Evolutionary conservation across 2,113 vertebrate species (phyloP), one percentile per base, ranked within the genome.

Genomic region (Alces alces): DNA sequence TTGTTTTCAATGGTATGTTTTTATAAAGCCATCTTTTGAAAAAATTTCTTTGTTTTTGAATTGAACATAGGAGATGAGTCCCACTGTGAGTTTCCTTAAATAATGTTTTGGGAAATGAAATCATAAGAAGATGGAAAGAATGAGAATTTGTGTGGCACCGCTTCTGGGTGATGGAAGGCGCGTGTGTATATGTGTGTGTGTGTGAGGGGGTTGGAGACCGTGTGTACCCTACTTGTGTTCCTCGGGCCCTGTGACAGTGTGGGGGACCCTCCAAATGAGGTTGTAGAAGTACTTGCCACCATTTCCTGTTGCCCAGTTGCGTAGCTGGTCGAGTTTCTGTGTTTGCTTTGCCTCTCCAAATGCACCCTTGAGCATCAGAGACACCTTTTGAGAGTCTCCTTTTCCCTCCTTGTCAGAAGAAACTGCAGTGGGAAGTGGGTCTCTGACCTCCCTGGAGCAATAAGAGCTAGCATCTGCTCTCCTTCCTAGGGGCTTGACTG

Each of bases 401-500:
- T 87, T 83, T 50, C 80, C 66, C 9, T 79, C 21, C 85, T 85
- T 54, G 85, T 45, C n/a, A 64, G 54, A 70, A 90, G 91, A 61
- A 96, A 76, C 70, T 1, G 1, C 79, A 82, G 58, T 39, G 87
- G 70, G 87, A 64, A 89, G 86, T 3, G 9, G 33, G 43, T 52
- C 50, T 83, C 60, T 89, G 2, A 23, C 79, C 45, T 96, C 87
- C 86, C 30, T 57, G 86, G 60, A 83, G 36, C 45, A 70, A 11
- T 82, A 70, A 36, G 61, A 79, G 58, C 82, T 95, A 45, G 84
- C 16, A n/a, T 87, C 95, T 97, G 86, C 85, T 97, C 36, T 97
- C 96, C 78, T 97, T 95, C 97, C 61, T 85, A 17, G 89, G 88
- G 93, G 55, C 84, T 95, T 43, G 70, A 86, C 96, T 27, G 84